Conservation (phyloP, 2,113 vertebrate genomes). For the Odontesthes bonariensis region DNA sequence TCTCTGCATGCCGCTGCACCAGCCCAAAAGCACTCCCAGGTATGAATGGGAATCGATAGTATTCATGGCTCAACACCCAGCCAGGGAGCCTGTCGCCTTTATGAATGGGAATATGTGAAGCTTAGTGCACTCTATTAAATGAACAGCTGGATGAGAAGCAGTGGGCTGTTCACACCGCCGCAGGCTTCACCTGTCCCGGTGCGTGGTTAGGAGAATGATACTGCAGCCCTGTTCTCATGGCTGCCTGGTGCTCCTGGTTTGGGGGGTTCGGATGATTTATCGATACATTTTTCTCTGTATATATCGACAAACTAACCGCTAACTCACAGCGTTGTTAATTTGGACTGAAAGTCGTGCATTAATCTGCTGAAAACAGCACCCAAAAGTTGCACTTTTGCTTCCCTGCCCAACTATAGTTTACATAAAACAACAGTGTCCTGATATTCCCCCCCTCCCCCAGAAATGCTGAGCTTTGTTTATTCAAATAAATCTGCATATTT, state of each 20-base stretch:
- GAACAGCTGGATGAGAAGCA: conserved; percentile 75
- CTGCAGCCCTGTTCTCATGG: conserved; percentile 24
- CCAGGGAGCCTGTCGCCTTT: conserved; percentile 72
- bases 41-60: conserved; percentile 76
- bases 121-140: conserved; percentile 76
- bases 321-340: neutral
- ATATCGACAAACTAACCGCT: neutral
- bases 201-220: conserved; percentile 56
- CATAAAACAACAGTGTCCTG: neutral
- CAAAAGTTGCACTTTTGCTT: neutral
- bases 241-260: conserved; percentile 3
- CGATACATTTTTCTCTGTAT: too few species aligned
- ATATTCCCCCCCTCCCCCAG: neutral
- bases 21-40: conserved; percentile 57
- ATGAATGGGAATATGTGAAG: conserved; percentile 73
- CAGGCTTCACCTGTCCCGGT: conserved; percentile 65
- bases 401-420: neutral
- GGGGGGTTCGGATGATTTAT: neutral
- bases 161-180: conserved; percentile 59
- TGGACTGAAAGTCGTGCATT: neutral
- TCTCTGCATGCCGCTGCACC: conserved; percentile 44
- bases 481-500: conserved; percentile 24
- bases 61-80: conserved; percentile 71
- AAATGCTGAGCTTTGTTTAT: conserved; percentile 24
- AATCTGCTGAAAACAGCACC: conserved; percentile 17